phyloP scores from a whole-genome alignment of 2,113 vertebrate species.

The Campylorhamphus procurvoides region DNA sequence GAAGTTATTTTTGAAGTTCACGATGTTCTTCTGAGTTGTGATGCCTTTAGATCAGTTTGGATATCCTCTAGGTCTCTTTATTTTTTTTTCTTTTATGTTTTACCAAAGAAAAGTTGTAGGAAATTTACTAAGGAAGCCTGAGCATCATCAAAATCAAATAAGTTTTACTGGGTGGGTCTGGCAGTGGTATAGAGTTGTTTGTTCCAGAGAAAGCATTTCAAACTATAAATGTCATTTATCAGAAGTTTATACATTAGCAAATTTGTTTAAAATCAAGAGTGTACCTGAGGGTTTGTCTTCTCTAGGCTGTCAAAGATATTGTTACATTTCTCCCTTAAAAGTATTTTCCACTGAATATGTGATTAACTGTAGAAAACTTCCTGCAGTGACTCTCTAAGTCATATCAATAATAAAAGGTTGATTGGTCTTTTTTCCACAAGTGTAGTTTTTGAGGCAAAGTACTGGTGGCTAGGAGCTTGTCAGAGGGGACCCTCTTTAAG shows the following conservation, averaged over 20 bases:
- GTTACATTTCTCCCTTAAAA: not conserved
- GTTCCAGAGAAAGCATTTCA: not conserved
- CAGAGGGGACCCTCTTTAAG: not conserved
- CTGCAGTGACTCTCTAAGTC: not conserved
- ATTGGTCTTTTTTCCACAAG: not conserved
- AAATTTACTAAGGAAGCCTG: not conserved
- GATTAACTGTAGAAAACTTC: not conserved
- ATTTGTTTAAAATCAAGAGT: not conserved
- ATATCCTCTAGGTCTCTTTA: rapidly evolving
- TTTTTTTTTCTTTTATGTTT: not conserved
- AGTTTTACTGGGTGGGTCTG: not conserved
- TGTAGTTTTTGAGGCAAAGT: not conserved
- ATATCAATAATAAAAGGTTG: not conserved
- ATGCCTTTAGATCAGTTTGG: not conserved
- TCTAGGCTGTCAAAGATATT: not conserved
- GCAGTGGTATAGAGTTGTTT: not conserved
- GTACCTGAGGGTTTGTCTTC: not conserved
- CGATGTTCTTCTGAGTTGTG: not conserved
- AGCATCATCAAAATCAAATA: not conserved
- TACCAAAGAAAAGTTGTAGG: not conserved
- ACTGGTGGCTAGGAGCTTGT: not conserved
- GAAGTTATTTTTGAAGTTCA: not conserved
- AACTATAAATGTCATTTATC: not conserved
- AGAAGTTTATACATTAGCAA: not conserved
- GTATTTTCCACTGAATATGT: not conserved